These are phyloP conservation scores for Psittacula echo DNA, from an alignment of 2,797 vertebrate species.

Conservation along the genomic window DNA sequence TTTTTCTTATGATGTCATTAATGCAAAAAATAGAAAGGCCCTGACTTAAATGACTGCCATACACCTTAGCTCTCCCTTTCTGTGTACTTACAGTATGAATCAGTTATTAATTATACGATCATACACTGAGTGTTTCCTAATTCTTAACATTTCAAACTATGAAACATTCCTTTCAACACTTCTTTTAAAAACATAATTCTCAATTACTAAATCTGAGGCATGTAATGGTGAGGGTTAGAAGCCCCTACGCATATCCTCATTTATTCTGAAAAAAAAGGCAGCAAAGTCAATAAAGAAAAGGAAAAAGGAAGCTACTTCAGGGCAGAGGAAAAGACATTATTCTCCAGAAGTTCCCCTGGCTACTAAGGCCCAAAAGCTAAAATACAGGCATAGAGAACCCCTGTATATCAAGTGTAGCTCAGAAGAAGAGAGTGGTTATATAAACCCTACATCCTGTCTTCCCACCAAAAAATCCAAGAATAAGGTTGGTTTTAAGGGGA, in stretches of 20 bases:
- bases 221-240: neutral
- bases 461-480: slow-evolving; percentile 2
- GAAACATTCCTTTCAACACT: neutral
- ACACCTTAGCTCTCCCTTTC: neutral
- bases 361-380: neutral
- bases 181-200: neutral
- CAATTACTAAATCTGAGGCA: neutral
- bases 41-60: neutral
- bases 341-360: neutral
- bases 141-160: neutral
- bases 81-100: neutral
- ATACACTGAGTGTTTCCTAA: neutral
- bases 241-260: neutral
- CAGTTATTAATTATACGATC: neutral
- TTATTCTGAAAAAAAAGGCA: neutral
- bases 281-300: neutral
- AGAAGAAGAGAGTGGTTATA: neutral
- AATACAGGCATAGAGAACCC: neutral
- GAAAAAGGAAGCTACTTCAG: neutral
- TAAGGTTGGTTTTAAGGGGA: slow-evolving; percentile 31
- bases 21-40: neutral
- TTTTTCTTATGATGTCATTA: neutral
- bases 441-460: slow-evolving; percentile 3
- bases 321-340: neutral
- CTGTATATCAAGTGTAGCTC: neutral